Base-by-base conservation (phyloP, 1,140 invertebrate species). In the Drosophila hydei region DNA sequence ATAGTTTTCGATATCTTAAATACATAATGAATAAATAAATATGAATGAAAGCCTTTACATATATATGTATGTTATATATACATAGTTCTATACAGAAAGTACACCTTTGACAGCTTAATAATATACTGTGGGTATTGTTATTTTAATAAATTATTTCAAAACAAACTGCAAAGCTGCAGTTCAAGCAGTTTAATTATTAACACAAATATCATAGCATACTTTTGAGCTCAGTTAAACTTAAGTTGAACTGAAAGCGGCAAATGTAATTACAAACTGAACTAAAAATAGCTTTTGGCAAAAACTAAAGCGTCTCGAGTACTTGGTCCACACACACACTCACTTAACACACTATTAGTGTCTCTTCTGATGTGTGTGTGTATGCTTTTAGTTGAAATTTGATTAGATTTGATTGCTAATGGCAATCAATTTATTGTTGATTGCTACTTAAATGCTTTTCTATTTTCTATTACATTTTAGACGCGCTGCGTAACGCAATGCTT, bases 311-410 rank as follows among this genome's bases (percentile, higher is more conserved):
- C 9, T 5, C 33, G 21, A 56, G 45, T 12, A 38, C 9, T 50
- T 19, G 27, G 14, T 9, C 4, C 36, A n/a, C 36, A 38, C n/a
- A 38, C 11, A 25, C n/a, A 43, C 52, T 16, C 59, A 33, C 25
- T 45, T 18, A 2, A 9, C 36, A n/a, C 45, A 71, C 61, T 64
- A 64, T 71, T 64, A 12, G 36, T 47, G 30, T 11, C 40, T 43
- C 50, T 5, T 33, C 9, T 33, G 27, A 23, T 23, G 7, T 30
- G 30, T 62, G 30, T 33, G 43, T 47, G 71, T 67, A 59, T 33
- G 83, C 81, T 87, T 78, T 87, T 85, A 85, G 81, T 87, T 87
- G 71, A 42, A 56, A 50, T 25, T 73, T 81, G 52, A 87, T 88
- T 87, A 73, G 67, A 88, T 81, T 87, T 58, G 38, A 73, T 79